These are phyloP conservation scores for Tyto alba DNA, from an alignment of 2,113 vertebrate species.

Conservation along the genomic window DNA sequence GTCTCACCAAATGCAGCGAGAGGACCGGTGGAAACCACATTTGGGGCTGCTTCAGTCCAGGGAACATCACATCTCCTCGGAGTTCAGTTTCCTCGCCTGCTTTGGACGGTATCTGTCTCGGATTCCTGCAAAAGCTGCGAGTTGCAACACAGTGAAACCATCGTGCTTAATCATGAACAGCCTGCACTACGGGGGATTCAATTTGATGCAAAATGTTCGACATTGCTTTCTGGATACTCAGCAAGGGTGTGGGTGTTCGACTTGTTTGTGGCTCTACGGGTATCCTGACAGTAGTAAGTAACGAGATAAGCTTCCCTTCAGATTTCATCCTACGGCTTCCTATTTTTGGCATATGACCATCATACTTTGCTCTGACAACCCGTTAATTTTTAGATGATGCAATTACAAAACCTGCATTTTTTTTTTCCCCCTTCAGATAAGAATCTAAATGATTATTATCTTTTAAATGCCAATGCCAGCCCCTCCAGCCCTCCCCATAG, in stretches of 20 bases:
- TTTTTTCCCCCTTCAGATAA: accelerated
- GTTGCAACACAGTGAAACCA: accelerated
- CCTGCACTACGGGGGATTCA: not conserved
- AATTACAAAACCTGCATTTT: not conserved
- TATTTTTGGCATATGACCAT: not conserved
- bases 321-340: not conserved
- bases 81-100: not conserved
- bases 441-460: not conserved
- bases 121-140: not conserved
- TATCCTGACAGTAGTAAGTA: not conserved
- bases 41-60: not conserved
- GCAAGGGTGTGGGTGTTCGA: not conserved
- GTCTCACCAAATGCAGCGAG: accelerated
- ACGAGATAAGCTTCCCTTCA: not conserved
- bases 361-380: not conserved
- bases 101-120: accelerated
- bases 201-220: not conserved
- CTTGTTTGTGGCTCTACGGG: not conserved
- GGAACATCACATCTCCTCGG: not conserved
- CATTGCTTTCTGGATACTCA: not conserved
- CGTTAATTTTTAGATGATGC: not conserved
- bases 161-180: not conserved
- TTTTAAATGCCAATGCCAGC: not conserved
- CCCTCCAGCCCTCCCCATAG: not conserved
- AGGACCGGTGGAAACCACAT: accelerated